Percentiles rank a stretch among this genome's conserved stretches.
Conservation (phyloP, 2,888 invertebrate genomes). For the Clistopyga incitator region DNA sequence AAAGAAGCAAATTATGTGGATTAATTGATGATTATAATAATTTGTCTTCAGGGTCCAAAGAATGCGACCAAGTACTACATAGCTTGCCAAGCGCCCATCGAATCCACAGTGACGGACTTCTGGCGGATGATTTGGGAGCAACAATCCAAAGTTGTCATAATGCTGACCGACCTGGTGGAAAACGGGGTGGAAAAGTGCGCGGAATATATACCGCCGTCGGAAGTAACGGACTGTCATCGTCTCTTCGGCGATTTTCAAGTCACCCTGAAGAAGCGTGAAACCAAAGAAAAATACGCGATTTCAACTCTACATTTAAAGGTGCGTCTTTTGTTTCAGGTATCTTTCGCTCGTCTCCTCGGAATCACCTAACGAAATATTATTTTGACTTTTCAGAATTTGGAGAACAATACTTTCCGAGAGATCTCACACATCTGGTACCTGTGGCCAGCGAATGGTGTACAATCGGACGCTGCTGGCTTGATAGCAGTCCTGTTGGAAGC, state of each 20-base stretch:
- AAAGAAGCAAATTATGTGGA: background rate
- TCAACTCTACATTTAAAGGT: conserved; percentile 93
- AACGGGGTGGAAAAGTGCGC: conserved; percentile 96
- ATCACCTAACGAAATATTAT: background rate
- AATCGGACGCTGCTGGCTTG: conserved; percentile 92
- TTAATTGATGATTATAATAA: background rate
- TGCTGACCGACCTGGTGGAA: conserved; percentile 95
- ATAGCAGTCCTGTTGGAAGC: conserved; percentile 95
- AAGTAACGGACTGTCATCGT: conserved; percentile 95
- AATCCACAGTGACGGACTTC: conserved; percentile 94
- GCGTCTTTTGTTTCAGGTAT: conserved; percentile 51
- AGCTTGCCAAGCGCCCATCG: conserved; percentile 95
- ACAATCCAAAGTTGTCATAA: conserved; percentile 93
- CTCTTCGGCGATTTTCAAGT: conserved; percentile 95
- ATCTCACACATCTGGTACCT: conserved; percentile 97
- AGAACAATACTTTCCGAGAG: conserved; percentile 93
- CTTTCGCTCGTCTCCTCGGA: background rate
- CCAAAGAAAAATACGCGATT: conserved; percentile 95
- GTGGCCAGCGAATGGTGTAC: conserved; percentile 96
- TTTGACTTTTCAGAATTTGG: conserved; percentile 87
- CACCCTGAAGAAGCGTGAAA: conserved; percentile 94
- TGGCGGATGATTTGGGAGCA: conserved; percentile 99
- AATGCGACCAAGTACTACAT: conserved; percentile 94
- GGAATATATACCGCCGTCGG: conserved; percentile 96
- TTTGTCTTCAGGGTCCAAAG: conserved; percentile 90